Base-by-base conservation (phyloP, 1,140 invertebrate species). In the Onthophagus taurus region DNA sequence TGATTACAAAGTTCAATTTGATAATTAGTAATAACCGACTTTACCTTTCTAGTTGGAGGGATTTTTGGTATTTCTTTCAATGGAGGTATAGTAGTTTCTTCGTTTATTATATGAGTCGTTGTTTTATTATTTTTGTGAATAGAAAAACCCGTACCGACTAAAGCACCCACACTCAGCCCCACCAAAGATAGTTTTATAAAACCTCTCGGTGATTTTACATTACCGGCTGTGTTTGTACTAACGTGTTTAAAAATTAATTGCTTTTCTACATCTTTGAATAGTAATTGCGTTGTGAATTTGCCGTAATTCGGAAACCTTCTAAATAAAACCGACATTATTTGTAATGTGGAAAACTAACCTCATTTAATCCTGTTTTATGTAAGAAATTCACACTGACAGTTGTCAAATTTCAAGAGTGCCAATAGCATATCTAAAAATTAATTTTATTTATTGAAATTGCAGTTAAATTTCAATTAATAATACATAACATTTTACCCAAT, bases 161-260 rank as follows among this genome's bases (percentile, higher is more conserved):
- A 45, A 2, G 67, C 65, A 23, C 77, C 77, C 13, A 76, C 51
- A n/a, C 61, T 61, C 2, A 71, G 59, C 13, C 77, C 74, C 21
- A 72, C 48, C 11, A 76, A 5, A 12, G 37, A 39, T 26, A 39
- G 16, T 29, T 29, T 39, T 9, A 39, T 26, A 26, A 21, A 39
- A 23, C 11, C 13, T 29, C 9, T 24, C 13, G 13, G 5, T 6
- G 9, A 3, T 26, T 39, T 39, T 12, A 39, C 14, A 8, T 33
- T 18, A 21, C 21, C 37, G 3, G 19, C 6, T 11, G n/a, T 16
- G 14, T n/a, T 19, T 13, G 12, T 20, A n/a, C n/a, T 20, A 36
- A 36, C 23, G 23, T n/a, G 13, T 18, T 20, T 8, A 20, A 20
- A 36, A 20, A 2, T 20, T 2, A 36, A 13, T 18, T 19, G 19